Base-by-base conservation (phyloP, 2,113 vertebrate species). In the Poicephalus gulielmi region DNA sequence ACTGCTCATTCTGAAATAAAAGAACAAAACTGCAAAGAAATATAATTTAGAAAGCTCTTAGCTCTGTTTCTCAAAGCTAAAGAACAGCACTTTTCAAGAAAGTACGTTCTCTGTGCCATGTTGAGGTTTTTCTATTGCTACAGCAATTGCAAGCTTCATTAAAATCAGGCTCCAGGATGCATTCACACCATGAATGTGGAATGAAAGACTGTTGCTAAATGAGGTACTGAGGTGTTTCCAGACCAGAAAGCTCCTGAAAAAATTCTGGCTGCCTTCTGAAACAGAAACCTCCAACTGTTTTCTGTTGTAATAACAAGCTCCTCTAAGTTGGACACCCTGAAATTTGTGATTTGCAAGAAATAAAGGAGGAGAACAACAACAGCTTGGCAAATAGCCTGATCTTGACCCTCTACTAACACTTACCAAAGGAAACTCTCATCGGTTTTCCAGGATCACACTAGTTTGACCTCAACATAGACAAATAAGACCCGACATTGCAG, bases 131-230 rank as follows among this genome's bases (percentile, higher is more conserved):
- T 24, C 47, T 41, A 46, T 19, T 7, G 0, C 37, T 63, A 3
- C 1, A 55, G 64, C 62, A 85, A 67, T 50, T 27, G 13, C 23
- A 73, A 90, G 43, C 52, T 63, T 35, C 60, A 71, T 22, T 16
- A 49, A 57, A 44, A 53, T 33, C 52, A 73, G 17, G 20, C 37
- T 43, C 35, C n/a, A 46, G 81, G 73, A 60, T 1, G 17, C 10
- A 20, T 14, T 11, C 20, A 20, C 25, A 4, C 7, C 18, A 62
- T 0, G 0, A 52, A 44, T 0, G 9, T 2, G 9, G 39, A 68
- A 78, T 20, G 41, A 37, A 60, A 62, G n/a, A 63, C 22, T 27
- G 18, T 23, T 46, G 10, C 22, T 53, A 57, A 63, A 39, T 3
- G 17, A 92, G n/a, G 27, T 33, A 60, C 17, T 53, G 52, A 9